Conservation (phyloP, 2,113 vertebrate genomes). For the Carettochelys insculpta region DNA sequence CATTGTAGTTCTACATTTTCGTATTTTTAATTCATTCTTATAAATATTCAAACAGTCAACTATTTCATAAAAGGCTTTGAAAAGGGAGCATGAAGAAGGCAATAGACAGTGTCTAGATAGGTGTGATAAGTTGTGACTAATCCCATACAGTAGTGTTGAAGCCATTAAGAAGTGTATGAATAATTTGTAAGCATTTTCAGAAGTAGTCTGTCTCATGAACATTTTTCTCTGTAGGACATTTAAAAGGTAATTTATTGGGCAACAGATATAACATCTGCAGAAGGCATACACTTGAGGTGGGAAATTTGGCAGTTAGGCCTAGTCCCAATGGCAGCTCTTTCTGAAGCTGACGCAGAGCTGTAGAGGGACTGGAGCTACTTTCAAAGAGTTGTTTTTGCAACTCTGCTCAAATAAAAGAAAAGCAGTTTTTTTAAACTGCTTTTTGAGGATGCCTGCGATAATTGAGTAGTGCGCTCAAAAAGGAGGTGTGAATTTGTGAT, state of each 20-base stretch:
- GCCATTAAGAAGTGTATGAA: neutral
- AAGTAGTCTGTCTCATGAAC: neutral
- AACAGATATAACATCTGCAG: neutral
- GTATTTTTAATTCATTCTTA: neutral
- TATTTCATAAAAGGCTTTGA: neutral
- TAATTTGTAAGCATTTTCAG: neutral
- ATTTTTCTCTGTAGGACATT: neutral
- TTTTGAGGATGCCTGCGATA: neutral
- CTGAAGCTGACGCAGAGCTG: neutral
- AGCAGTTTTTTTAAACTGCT: neutral
- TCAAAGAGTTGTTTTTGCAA: neutral
- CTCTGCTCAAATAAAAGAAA: neutral
- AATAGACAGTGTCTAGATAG: neutral
- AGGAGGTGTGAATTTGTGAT: neutral
- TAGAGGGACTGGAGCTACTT: neutral
- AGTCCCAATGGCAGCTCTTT: neutral
- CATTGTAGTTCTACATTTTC: neutral
- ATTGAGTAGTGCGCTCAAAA: neutral
- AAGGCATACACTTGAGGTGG: neutral
- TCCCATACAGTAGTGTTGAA: neutral
- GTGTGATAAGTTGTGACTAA: neutral
- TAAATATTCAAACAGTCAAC: neutral
- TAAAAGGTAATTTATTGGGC: neutral
- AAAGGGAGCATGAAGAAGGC: neutral
- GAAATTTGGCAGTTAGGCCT: neutral